Percentiles rank a stretch among this genome's conserved stretches.
These are phyloP conservation scores for Solea solea DNA, from an alignment of 2,113 vertebrate genomes.

Conservation along the genomic window DNA sequence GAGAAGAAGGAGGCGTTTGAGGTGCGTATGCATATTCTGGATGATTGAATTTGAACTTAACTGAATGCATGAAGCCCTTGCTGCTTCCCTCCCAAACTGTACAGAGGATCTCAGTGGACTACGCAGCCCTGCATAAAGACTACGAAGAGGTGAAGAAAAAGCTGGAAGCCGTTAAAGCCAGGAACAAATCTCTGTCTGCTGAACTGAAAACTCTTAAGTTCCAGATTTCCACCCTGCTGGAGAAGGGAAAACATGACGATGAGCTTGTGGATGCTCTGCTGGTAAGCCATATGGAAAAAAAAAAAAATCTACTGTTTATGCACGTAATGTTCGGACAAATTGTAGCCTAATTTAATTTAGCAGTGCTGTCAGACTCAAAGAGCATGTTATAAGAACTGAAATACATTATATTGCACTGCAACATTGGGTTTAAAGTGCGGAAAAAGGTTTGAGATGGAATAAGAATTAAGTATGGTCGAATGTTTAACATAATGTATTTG, in stretches of 20 bases:
- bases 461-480: background rate
- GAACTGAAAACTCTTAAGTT: slow-evolving; percentile 87
- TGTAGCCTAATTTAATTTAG: too few relatives aligned
- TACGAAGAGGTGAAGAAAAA: slow-evolving; percentile 85
- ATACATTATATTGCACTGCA: too few relatives aligned
- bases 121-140: slow-evolving; percentile 82
- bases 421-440: too few relatives aligned
- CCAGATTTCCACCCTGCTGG: slow-evolving; percentile 86
- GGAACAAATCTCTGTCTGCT: slow-evolving; percentile 83
- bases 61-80: background rate
- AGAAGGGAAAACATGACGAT: slow-evolving; percentile 90
- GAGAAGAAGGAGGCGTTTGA: slow-evolving; percentile 88
- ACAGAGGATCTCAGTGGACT: slow-evolving; percentile 83
- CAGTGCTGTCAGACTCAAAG: too few relatives aligned
- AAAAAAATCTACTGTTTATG: background rate
- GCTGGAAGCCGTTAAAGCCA: slow-evolving; percentile 83
- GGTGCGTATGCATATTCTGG: slow-evolving; percentile 68
- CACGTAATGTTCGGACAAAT: too few relatives aligned
- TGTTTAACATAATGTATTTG: background rate
- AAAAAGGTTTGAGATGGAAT: too few relatives aligned
- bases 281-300: slow-evolving; percentile 75
- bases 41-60: background rate
- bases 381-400: too few relatives aligned
- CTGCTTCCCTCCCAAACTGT: background rate
- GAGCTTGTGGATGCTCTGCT: slow-evolving; percentile 89